Evolutionary conservation across 2,113 vertebrate species (phyloP).

Genomic region (Mixornis gularis): DNA sequence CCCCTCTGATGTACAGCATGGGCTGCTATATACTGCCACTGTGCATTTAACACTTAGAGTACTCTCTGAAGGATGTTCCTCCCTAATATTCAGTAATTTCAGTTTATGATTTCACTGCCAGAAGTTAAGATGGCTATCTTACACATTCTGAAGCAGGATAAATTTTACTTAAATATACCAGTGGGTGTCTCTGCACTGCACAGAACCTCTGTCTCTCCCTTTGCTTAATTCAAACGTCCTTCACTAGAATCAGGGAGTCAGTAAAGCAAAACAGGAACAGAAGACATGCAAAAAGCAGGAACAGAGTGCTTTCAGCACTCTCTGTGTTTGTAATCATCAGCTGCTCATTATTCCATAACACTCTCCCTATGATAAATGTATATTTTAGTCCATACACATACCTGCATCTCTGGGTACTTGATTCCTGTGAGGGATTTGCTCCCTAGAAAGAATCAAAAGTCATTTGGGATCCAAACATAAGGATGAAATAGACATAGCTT

Average conservation of each 20-base stretch:
- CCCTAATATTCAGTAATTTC: not conserved
- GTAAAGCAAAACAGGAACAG: not conserved
- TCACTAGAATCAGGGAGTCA: not conserved
- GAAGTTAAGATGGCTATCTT: slow-evolving; percentile 58
- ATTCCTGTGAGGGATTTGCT: not conserved
- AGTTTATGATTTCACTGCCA: not conserved
- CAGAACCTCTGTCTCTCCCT: not conserved
- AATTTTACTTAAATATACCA: slow-evolving; percentile 23
- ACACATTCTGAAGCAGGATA: not conserved
- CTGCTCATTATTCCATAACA: not conserved
- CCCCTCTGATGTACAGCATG: not conserved
- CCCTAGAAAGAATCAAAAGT: not conserved
- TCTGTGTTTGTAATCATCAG: not conserved
- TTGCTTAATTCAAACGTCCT: not conserved
- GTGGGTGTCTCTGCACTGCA: slow-evolving; percentile 51
- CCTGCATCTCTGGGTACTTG: not conserved
- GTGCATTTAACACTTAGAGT: not conserved
- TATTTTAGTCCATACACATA: not conserved
- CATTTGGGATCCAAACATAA: not conserved
- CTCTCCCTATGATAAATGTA: accelerated
- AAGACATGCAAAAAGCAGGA: not conserved
- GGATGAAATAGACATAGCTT: not conserved
- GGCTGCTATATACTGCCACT: not conserved
- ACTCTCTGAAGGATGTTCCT: not conserved
- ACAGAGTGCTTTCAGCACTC: not conserved